phyloP scores from a whole-genome alignment of 2,113 vertebrate genomes.

The Tupaia chinensis region DNA sequence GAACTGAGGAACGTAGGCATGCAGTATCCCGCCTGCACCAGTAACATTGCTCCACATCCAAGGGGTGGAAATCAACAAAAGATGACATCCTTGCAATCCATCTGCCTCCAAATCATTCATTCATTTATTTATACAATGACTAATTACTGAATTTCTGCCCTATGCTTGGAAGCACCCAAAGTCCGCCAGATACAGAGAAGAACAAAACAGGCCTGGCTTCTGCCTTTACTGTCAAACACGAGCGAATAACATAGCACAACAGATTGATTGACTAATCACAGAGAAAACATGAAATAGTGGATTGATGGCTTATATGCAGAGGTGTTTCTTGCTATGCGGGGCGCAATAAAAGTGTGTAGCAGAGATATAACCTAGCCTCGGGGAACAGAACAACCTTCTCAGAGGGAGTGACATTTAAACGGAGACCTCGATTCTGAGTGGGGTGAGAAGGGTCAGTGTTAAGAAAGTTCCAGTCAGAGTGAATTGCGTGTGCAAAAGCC shows the following conservation, averaged over 20 bases:
- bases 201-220: background rate
- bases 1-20: background rate
- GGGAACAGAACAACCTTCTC: background rate
- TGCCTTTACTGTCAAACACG: background rate
- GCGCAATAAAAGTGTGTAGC: background rate
- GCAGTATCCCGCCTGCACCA: background rate
- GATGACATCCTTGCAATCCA: background rate
- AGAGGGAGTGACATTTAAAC: slow-evolving; percentile 41
- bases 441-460: background rate
- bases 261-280: background rate
- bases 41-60: background rate
- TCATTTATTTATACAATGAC: background rate
- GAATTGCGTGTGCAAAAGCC: background rate
- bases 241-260: background rate
- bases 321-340: background rate
- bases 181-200: background rate
- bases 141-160: background rate
- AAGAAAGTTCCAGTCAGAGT: background rate
- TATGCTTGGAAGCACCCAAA: background rate
- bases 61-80: background rate
- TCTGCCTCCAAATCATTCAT: background rate
- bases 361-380: background rate
- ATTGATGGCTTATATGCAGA: background rate
- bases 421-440: slow-evolving; percentile 13
- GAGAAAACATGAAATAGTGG: background rate